These are phyloP conservation scores for Nebria brevicollis DNA, from an alignment of 2,888 invertebrate species.

Conservation along the genomic window DNA sequence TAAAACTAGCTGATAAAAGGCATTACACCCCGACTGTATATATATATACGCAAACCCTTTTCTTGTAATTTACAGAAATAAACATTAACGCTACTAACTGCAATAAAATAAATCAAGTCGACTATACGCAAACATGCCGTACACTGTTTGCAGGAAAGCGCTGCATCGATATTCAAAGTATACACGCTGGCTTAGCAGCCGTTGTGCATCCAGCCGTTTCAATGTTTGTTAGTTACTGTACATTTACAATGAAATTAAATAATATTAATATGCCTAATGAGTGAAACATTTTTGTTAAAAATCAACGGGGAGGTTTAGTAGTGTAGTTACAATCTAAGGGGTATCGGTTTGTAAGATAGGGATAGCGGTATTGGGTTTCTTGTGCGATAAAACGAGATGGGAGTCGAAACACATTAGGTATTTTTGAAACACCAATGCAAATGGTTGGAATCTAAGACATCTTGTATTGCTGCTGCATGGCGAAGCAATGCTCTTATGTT, in stretches of 20 bases:
- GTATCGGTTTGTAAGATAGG: slow-evolving; percentile 27
- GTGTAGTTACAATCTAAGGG: slow-evolving; percentile 23
- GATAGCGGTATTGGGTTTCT: slow-evolving; percentile 21
- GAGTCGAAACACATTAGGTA: slow-evolving; percentile 30
- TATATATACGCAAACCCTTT: slow-evolving; percentile 64
- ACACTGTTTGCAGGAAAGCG: slow-evolving; percentile 51
- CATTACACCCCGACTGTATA: slow-evolving; percentile 54
- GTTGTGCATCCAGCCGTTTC: too few relatives aligned
- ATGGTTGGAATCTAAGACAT: slow-evolving; percentile 7
- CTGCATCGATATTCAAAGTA: not conserved
- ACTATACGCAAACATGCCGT: slow-evolving; percentile 55
- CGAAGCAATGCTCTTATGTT: slow-evolving; percentile 27
- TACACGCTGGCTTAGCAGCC: too few relatives aligned
- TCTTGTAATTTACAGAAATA: slow-evolving; percentile 70
- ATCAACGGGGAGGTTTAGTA: not conserved
- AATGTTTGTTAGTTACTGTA: too few relatives aligned
- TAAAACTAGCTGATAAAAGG: slow-evolving; percentile 46
- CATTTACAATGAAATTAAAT: too few relatives aligned
- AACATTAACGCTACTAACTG: slow-evolving; percentile 69
- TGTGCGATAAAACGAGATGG: slow-evolving; percentile 9
- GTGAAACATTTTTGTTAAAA: not conserved
- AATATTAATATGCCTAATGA: too few relatives aligned
- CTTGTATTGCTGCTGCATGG: not conserved
- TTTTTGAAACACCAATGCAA: slow-evolving; percentile 39
- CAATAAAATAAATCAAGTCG: slow-evolving; percentile 69